Evolutionary conservation across 2,888 invertebrate species (phyloP), one percentile per base, ranked within the genome.

Genomic region (Habroteleia sp.): DNA sequence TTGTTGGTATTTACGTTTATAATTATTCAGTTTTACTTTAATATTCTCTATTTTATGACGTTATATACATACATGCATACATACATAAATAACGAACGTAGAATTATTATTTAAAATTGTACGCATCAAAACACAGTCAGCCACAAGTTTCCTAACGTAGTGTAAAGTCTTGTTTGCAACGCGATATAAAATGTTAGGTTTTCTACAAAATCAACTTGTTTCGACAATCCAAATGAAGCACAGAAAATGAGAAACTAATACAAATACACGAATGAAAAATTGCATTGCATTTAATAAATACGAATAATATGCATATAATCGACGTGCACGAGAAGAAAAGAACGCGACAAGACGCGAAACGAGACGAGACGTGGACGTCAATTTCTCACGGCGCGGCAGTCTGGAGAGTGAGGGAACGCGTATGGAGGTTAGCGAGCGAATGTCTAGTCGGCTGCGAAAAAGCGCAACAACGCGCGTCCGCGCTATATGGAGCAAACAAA

Each of bases 401-500:
- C 39, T 20, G 42, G 46, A 39, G 48, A 44, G 17, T 8, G 46
- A 23, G 33, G 2, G 62, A 33, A 6, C 37, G 39, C 37, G 46
- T 39, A 54, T 56, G 56, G 54, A 68, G 68, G 48, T 42, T 68
- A 58, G 58, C 58, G 35, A 68, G 68, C 68, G 58, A 68, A 58
- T 58, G 68, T 58, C 58, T 58, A 58, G 50, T 58, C 48, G 68
- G 33, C 50, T 58, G 52, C 52, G 69, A 69, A 60, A 50, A 42
- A 52, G 44, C 58, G 52, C 46, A 31, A 37, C 4, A 37, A 25
- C 35, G 44, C 25, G 17, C 54, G 27, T 29, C 25, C 54, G 56
- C 44, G 52, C 29, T 69, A 69, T 52, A 44, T 60, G 52, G 69
- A 69, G 52, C 69, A 68, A 54, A 50, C 58, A 54, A 68, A 69